A percentile compares a stretch with the other conserved stretches of the same genome.
These are phyloP conservation scores for Dryas iulia DNA, from an alignment of 1,140 invertebrate genomes.

Conservation along the genomic window DNA sequence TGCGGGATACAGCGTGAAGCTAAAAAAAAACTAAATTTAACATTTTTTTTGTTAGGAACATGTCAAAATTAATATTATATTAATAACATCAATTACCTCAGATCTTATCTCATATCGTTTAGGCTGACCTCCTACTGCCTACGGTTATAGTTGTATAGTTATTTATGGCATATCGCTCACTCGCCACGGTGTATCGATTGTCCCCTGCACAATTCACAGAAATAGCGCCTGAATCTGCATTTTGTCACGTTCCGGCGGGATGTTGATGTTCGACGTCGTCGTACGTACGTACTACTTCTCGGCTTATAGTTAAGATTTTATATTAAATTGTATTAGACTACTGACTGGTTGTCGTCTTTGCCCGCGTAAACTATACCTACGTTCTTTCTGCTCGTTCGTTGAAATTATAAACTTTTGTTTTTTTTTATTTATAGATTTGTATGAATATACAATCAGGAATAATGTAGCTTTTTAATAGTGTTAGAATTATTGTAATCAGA, in stretches of 20 bases:
- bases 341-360: too few relatives aligned
- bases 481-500: too few relatives aligned
- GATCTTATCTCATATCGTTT: background rate
- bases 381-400: too few relatives aligned
- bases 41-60: too few relatives aligned
- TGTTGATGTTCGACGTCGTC: slow-evolving; percentile 2
- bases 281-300: background rate
- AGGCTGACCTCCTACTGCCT: background rate
- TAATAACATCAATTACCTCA: background rate
- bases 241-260: slow-evolving; percentile 20
- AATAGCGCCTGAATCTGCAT: slow-evolving; percentile 25
- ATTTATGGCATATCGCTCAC: slow-evolving; percentile 1
- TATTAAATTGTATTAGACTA: background rate
- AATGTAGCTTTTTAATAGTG: too few relatives aligned
- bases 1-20: too few relatives aligned
- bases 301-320: background rate
- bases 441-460: too few relatives aligned
- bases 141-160: background rate
- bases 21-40: too few relatives aligned
- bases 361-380: too few relatives aligned
- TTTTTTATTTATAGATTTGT: too few relatives aligned
- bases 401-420: too few relatives aligned
- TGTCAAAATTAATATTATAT: too few relatives aligned
- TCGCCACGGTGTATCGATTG: slow-evolving; percentile 1
- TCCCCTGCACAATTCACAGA: slow-evolving; percentile 18